Percentiles rank a stretch among this genome's conserved stretches.
phyloP scores from a whole-genome alignment of 2,888 invertebrate species.

The Carpatolechia fugitivella region DNA sequence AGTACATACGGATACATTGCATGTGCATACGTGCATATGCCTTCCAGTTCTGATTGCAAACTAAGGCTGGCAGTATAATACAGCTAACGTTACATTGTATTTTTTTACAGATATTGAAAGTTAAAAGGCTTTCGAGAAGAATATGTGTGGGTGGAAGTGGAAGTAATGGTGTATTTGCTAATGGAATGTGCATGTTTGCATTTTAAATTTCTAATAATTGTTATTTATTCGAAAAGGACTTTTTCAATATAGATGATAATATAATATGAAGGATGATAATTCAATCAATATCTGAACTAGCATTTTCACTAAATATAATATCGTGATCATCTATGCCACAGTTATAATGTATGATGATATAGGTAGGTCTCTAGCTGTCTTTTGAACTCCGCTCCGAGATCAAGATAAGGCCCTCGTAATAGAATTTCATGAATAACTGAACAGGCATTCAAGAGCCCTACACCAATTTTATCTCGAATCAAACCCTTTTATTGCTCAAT shows the following conservation, averaged over 20 bases:
- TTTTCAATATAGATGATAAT: too few relatives aligned
- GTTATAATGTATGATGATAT: not conserved
- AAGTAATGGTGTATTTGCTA: not conserved
- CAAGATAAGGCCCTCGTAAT: slow-evolving; percentile 36
- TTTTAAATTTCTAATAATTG: not conserved
- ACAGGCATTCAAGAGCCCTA: slow-evolving; percentile 48
- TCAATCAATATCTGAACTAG: too few relatives aligned
- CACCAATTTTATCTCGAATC: slow-evolving; percentile 56
- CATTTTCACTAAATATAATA: too few relatives aligned
- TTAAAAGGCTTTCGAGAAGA: not conserved
- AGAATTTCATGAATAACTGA: slow-evolving; percentile 65
- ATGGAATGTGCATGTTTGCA: not conserved
- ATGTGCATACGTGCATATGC: slow-evolving; percentile 21
- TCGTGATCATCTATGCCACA: too few relatives aligned
- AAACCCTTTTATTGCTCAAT: slow-evolving; percentile 37
- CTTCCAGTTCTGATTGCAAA: slow-evolving; percentile 13
- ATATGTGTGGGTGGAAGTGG: not conserved
- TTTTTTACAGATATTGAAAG: slow-evolving; percentile 3
- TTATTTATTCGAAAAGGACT: not conserved
- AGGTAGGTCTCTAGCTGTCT: slow-evolving; percentile 1
- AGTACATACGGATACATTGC: slow-evolving; percentile 9
- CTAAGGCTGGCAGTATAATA: not conserved
- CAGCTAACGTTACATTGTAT: not conserved
- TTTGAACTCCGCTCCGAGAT: slow-evolving; percentile 7
- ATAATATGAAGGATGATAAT: too few relatives aligned